Percentiles rank a stretch among this genome's conserved stretches.
Evolutionary conservation across 2,797 vertebrate species (phyloP).

Genomic region (Semotilus atromaculatus): DNA sequence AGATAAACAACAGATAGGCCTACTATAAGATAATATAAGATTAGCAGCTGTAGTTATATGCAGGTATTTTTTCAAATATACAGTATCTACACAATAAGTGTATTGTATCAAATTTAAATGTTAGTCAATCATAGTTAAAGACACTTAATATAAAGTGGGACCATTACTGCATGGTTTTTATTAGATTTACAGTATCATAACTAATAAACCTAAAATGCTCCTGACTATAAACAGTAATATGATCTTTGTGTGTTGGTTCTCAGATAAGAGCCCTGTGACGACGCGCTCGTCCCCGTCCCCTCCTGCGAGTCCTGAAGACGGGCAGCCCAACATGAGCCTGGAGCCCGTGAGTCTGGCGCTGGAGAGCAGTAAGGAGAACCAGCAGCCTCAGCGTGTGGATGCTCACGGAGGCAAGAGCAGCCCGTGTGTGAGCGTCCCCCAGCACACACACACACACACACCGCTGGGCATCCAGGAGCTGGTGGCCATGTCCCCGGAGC

Average conservation of each 20-base stretch:
- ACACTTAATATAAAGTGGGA: too few relatives aligned
- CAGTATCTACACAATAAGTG: too few relatives aligned
- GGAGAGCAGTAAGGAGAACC: constrained; percentile 98
- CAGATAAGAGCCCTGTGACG: constrained; percentile 85
- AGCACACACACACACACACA: constrained; percentile 80
- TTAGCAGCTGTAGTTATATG: too few relatives aligned
- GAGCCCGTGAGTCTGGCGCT: constrained; percentile 86
- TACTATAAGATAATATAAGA: too few relatives aligned
- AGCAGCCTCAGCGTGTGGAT: constrained; percentile 82
- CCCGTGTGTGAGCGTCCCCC: constrained; percentile 70
- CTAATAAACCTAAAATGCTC: too few relatives aligned
- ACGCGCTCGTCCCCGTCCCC: constrained; percentile 89
- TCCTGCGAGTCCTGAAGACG: constrained; percentile 85
- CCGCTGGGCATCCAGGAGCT: constrained; percentile 94
- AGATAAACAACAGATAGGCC: too few relatives aligned
- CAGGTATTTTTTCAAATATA: too few relatives aligned
- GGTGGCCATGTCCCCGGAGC: constrained; percentile 93
- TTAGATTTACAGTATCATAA: too few relatives aligned
- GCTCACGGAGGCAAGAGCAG: constrained; percentile 76
- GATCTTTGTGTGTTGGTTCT: constrained; percentile 10
- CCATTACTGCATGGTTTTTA: background rate
- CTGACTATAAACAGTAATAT: background rate
- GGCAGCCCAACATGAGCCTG: constrained; percentile 81
- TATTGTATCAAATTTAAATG: too few relatives aligned
- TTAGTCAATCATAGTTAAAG: too few relatives aligned